A percentile compares a stretch with the other conserved stretches of the same genome.
Conservation (phyloP, 2,888 invertebrate species). For the Melinaea marsaeus region DNA sequence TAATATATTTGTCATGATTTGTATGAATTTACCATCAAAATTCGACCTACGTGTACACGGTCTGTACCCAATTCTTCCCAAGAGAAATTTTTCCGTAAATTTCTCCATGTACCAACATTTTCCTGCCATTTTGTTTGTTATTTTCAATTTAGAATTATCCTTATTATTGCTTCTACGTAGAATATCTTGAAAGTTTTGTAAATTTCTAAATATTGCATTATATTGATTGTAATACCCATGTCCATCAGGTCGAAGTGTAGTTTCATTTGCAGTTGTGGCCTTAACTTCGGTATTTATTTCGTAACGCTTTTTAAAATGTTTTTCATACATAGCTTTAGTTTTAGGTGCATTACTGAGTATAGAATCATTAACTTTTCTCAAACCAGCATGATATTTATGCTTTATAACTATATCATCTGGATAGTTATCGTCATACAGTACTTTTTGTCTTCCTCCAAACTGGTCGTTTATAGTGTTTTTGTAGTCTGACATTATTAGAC, state of each 20-base stretch:
- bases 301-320: background rate
- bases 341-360: background rate
- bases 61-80: slow-evolving; percentile 20
- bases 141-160: background rate
- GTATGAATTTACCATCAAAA: slow-evolving; percentile 37
- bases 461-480: slow-evolving; percentile 20
- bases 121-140: background rate
- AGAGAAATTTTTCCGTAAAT: slow-evolving; percentile 13
- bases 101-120: slow-evolving; percentile 28
- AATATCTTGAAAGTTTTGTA: slow-evolving; percentile 16
- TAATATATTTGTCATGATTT: slow-evolving; percentile 42
- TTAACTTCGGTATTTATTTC: background rate
- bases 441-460: slow-evolving; percentile 8
- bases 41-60: slow-evolving; percentile 31
- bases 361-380: background rate
- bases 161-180: slow-evolving; percentile 14
- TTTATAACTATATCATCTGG: background rate
- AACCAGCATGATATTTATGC: background rate
- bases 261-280: background rate
- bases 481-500: slow-evolving; percentile 26
- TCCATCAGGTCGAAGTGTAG: background rate
- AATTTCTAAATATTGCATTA: slow-evolving; percentile 10
- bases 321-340: background rate
- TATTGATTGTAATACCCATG: background rate
- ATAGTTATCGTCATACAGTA: background rate